Percentiles rank a stretch among this genome's conserved stretches.
Conservation (phyloP, 2,888 invertebrate species). For the Amorpha juglandis region DNA sequence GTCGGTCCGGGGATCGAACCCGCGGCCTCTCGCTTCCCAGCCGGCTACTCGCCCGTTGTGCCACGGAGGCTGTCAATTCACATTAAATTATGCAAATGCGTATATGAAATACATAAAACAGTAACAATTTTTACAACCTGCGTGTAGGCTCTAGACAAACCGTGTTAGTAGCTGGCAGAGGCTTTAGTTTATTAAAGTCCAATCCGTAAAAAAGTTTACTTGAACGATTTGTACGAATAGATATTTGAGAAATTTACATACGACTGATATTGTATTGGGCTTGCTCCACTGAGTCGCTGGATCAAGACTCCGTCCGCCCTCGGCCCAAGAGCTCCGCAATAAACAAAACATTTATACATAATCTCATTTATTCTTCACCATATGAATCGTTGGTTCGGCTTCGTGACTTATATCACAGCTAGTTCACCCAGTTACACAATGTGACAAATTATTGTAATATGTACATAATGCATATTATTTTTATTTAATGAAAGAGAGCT, state of each 20-base stretch:
- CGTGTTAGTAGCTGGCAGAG: not conserved
- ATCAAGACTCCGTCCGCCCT: slow-evolving; percentile 27
- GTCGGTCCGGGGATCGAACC: too few species aligned
- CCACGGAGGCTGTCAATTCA: too few species aligned
- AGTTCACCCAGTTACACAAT: not conserved
- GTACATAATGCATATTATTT: too few species aligned
- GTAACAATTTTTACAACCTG: not conserved
- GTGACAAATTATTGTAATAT: slow-evolving; percentile 10
- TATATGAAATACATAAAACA: not conserved
- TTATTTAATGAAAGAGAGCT: too few species aligned
- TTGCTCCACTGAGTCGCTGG: slow-evolving; percentile 23
- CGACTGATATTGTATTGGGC: slow-evolving; percentile 29
- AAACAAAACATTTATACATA: slow-evolving; percentile 53
- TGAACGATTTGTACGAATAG: slow-evolving; percentile 36
- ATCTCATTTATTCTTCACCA: slow-evolving; percentile 52
- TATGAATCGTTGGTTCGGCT: slow-evolving; percentile 48
- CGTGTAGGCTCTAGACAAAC: not conserved
- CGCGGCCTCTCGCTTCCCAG: too few species aligned
- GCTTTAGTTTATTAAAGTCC: slow-evolving; percentile 31
- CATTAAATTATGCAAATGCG: too few species aligned
- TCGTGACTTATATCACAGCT: slow-evolving; percentile 31
- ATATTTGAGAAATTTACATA: slow-evolving; percentile 39
- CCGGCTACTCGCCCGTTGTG: too few species aligned
- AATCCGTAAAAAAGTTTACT: slow-evolving; percentile 35
- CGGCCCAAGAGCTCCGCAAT: slow-evolving; percentile 31